Base-by-base conservation (phyloP, 2,797 vertebrate species). In the Rhinogobio ventralis region DNA sequence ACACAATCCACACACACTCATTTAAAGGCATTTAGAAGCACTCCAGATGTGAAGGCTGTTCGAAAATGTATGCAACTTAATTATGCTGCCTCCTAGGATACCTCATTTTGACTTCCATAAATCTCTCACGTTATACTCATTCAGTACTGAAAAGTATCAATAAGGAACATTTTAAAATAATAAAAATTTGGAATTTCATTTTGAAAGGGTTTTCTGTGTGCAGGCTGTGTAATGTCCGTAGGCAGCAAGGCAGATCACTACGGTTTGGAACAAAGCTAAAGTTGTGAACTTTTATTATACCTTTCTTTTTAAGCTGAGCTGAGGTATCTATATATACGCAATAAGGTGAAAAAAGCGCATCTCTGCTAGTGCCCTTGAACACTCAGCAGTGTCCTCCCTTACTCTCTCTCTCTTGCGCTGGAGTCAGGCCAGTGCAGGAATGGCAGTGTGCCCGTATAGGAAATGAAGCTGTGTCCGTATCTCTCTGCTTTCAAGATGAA, bases 381-480 rank as follows among this genome's bases (percentile, higher is more conserved):
- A 82, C 55, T 76, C 79, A 89, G 82, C 82, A 74, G 60, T 78
- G 75, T 73, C 30, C 60, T 36, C 74, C 36, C 49, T 25, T 25
- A 49, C 64, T 81, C 64, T 81, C 84, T 81, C 73, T 45, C 30
- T 74, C 23, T 15, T 7, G 5, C 0, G 25, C 79, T 81, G 84
- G 82, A 84, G 67, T 30, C 57, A 66, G 62, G 86, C 82, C 85
- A 88, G 81, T 82, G 64, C 51, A 62, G 55, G 84, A 60, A 85
- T 86, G 86, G 82, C 79, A 89, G 62, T 60, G 10, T 57, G 87
- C 86, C 86, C 72, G 33, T 80, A 23, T 85, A 53, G 71, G 80
- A 87, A 88, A 89, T 85, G 77, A 89, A 88, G 77, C 66, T 46
- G 82, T 81, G 66, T 81, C 68, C 73, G 30, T 62, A 72, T 71